Percentiles rank a stretch among this genome's conserved stretches.
phyloP scores from a whole-genome alignment of 2,797 vertebrate species.

The Luscinia megarhynchos region DNA sequence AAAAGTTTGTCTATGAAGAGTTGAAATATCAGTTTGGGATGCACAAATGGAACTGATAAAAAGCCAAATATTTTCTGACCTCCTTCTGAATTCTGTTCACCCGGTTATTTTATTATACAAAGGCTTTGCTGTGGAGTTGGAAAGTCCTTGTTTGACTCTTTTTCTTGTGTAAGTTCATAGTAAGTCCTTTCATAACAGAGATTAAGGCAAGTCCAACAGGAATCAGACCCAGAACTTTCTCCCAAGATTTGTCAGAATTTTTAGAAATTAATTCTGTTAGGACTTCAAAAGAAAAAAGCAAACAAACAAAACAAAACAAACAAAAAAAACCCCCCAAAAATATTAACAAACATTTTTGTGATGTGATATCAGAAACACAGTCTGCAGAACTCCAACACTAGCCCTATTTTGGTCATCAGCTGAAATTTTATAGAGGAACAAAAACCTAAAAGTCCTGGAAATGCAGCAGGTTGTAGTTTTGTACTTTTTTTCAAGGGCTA shows the following conservation, averaged over 20 bases:
- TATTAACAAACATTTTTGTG: not conserved
- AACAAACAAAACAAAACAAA: no score
- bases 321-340: no score
- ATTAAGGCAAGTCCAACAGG: not conserved
- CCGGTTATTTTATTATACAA: not conserved
- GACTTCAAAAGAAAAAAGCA: not conserved
- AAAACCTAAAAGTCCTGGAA: not conserved
- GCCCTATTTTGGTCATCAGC: not conserved
- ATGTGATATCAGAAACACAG: not conserved
- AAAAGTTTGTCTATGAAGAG: not conserved
- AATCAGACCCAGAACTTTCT: not conserved
- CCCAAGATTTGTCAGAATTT: not conserved
- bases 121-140: not conserved
- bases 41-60: not conserved
- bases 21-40: not conserved
- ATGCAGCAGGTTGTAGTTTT: not conserved
- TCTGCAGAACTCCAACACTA: not conserved
- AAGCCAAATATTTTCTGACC: not conserved
- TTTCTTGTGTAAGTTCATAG: not conserved
- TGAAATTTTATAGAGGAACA: not conserved
- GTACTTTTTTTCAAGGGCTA: not conserved
- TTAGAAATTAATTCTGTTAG: not conserved
- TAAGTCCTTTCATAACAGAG: not conserved
- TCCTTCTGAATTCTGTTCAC: not conserved
- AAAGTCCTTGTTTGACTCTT: not conserved